Base-by-base conservation (phyloP, 2,888 invertebrate genomes). In the Microplitis deprimator region DNA sequence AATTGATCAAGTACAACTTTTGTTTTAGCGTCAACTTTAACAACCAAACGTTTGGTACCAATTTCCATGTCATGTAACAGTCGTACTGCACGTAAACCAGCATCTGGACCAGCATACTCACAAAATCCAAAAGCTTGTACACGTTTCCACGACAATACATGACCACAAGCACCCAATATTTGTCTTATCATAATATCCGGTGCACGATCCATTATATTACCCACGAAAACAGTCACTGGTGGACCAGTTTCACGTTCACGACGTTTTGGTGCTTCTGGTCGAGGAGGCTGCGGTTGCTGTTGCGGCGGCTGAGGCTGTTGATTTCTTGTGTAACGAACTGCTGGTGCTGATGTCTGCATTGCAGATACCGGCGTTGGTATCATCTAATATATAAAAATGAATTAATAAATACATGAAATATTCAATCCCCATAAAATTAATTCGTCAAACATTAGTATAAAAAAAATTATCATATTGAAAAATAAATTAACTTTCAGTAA, bases 51-150 rank as follows among this genome's bases (percentile, higher is more conserved):
- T 91, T 97, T 98, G 83, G 97, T 98, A 77, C 96, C 97, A 73
- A 99, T 94, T 90, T 95, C 94, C 90, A 97, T 94, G 85, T 97
- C 97, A 91, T 98, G 97, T 41, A 99, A 92, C 81, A 99, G 91
- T 67, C 97, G 91, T 81, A 99, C 97, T 82, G 98, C 98, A 81
- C 99, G 93, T 83, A 99, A 92, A 62, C 98, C 99, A 20, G 98
- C 96, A 91, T 98, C 98, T 17, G 99, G 98, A 77, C 96, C 95
- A 82, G 96, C 97, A 90, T 97, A 97, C 91, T 99, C 99, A 91
- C 98, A 98, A 91, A 99, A 99, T 8, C 99, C 99, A 91, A 99
- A 99, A 1, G 97, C 97, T 89, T 97, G 97, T 17, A 99, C 98
- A 79, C 99, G 93, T 91, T 99, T 99, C 99, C 99, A 99, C 84